Conservation (phyloP, 2,113 vertebrate genomes). For the Myrmecobius fasciatus region DNA sequence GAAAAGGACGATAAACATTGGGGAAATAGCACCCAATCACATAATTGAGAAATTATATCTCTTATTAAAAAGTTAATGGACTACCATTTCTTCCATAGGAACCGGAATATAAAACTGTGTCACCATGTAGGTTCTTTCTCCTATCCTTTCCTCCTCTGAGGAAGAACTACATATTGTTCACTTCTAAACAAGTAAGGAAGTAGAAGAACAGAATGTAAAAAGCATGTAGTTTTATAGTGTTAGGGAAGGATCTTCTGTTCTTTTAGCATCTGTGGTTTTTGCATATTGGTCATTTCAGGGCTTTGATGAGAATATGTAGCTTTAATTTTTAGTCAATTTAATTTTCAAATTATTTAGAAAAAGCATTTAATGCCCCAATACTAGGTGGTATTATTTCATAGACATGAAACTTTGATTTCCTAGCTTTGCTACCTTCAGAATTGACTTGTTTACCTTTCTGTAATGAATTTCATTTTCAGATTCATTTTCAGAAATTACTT, state of each 20-base stretch:
- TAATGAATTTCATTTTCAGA: neutral
- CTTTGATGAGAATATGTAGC: neutral
- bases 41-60: neutral
- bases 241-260: neutral
- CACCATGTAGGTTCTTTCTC: neutral
- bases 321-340: neutral
- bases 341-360: neutral
- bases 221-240: neutral
- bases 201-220: neutral
- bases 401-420: constrained; percentile 1
- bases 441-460: constrained; percentile 5
- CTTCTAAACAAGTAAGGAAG: neutral
- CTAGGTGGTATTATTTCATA: constrained; percentile 8
- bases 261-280: neutral
- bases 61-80: neutral
- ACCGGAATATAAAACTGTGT: neutral
- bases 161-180: neutral
- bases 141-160: neutral
- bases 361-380: neutral
- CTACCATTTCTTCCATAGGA: neutral
- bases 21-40: neutral
- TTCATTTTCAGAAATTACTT: neutral
- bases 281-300: neutral
- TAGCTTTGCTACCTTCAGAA: constrained; percentile 4
- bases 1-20: neutral